A percentile compares a stretch with the other conserved stretches of the same genome.
These are phyloP conservation scores for Cynoglossus semilaevis DNA, from an alignment of 2,113 vertebrate genomes.

Conservation along the genomic window DNA sequence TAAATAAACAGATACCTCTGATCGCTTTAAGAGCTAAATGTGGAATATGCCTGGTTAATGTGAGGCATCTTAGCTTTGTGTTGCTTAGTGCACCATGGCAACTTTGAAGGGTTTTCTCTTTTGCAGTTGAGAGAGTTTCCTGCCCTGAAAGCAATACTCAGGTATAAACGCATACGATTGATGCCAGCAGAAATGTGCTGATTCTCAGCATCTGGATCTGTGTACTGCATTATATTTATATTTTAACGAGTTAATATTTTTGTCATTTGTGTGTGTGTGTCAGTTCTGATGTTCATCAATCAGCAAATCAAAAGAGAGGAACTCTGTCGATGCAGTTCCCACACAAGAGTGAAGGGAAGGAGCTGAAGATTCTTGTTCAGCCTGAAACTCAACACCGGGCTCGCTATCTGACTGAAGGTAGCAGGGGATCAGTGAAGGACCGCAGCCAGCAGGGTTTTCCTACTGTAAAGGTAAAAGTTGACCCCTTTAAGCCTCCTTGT, in stretches of 20 bases:
- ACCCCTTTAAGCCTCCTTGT: too few relatives aligned
- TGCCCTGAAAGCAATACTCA: constrained; percentile 7
- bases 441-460: constrained; percentile 96
- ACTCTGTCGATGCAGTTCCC: constrained; percentile 89
- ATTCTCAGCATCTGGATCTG: not conserved
- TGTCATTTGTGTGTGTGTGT: constrained; percentile 38
- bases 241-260: not conserved
- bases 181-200: too few relatives aligned
- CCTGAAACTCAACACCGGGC: constrained; percentile 96
- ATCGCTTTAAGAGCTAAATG: constrained; percentile 47
- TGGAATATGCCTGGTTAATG: constrained; percentile 49
- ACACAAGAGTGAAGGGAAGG: constrained; percentile 90
- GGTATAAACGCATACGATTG: too few relatives aligned
- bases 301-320: constrained; percentile 80
- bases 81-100: constrained; percentile 45
- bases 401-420: constrained; percentile 96
- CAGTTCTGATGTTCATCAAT: constrained; percentile 71
- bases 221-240: not conserved
- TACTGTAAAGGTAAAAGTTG: constrained; percentile 87
- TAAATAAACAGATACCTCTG: constrained; percentile 63
- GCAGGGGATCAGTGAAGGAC: constrained; percentile 96
- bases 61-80: constrained; percentile 43
- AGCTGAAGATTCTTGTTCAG: constrained; percentile 94
- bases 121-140: not conserved
- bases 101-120: constrained; percentile 29